Evolutionary conservation across 2,888 invertebrate genomes (phyloP), one percentile per base, ranked within the genome.

Genomic region (Caenorhabditis sp.): DNA sequence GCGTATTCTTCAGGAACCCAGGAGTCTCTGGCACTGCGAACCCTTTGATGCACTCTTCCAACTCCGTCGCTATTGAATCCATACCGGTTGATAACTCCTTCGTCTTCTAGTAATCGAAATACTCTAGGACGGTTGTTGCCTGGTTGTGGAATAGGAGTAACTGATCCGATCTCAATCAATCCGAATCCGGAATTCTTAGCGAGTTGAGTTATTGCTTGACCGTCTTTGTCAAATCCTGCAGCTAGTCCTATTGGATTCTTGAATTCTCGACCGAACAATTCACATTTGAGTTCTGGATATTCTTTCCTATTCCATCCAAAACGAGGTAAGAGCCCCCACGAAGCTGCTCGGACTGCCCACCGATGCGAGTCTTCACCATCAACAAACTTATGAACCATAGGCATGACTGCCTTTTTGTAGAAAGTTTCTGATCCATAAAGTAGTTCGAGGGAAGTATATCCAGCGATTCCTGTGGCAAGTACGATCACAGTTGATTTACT

Each of bases 1-100:
- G 88, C 86, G 44, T 81, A 75, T 22, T 79, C 63, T n/a, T 80
- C 77, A 3, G 70, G 69, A 1, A 73, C 69, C 84, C 81, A 84
- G 0, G 61, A 47, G 22, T 84, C 84, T 24, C 81, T 51, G 1
- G 80, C 81, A 26, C 58, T 68, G 49, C 79, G 31, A 4, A 92
- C 89, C 22, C 90, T 73, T 59, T 86, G 80, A 61, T 88, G 88
- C 12, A 92, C 90, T 24, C 80, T 51, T 38, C 90, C 92, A 91
- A 97, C 96, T 0, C 99, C 99, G 88, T 96, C 95, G 93, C 97
- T 98, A 93, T 99, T 99, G 92, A 99, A 99, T 0, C 96, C 96
- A 93, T 96, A 97, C 90, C 90, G 84, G 85, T 92, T 91, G 81
- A 91, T 91, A 24, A 91, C 85, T 16, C 87, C 91, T 85, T 94